Percentiles rank a stretch among this genome's conserved stretches.
Evolutionary conservation across 2,888 invertebrate species (phyloP).

Genomic region (Creontiades dilutus): DNA sequence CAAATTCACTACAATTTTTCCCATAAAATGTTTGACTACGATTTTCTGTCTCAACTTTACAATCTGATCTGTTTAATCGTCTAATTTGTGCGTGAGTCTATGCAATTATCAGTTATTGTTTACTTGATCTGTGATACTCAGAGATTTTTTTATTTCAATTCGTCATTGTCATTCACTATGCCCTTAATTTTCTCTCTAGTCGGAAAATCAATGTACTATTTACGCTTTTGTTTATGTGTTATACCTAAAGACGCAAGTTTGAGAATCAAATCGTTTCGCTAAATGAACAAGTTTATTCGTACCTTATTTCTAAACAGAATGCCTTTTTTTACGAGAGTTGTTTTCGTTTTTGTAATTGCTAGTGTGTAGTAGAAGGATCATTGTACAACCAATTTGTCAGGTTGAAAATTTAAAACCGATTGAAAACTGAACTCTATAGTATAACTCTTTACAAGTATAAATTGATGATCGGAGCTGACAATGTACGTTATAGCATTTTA

Average conservation of each 20-base stretch:
- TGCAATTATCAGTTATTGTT: neutral
- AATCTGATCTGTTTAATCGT: neutral
- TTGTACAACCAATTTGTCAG: no score
- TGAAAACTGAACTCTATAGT: no score
- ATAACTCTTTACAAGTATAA: no score
- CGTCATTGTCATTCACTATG: neutral
- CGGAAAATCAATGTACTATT: neutral
- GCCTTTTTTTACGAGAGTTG: neutral
- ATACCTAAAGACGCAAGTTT: neutral
- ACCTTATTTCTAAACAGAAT: neutral
- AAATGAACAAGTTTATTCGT: neutral
- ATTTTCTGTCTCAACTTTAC: neutral
- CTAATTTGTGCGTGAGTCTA: neutral
- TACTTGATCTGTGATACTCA: neutral
- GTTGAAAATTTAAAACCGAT: no score
- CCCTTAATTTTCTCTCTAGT: neutral
- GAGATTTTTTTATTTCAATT: neutral
- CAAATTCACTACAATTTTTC: neutral
- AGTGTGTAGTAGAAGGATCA: no score
- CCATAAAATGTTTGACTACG: neutral
- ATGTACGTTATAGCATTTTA: no score
- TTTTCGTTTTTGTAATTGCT: no score
- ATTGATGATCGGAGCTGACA: no score
- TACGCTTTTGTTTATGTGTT: neutral
- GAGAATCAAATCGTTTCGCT: neutral